phyloP scores from a whole-genome alignment of 2,113 vertebrate genomes.

The Panurus biarmicus region DNA sequence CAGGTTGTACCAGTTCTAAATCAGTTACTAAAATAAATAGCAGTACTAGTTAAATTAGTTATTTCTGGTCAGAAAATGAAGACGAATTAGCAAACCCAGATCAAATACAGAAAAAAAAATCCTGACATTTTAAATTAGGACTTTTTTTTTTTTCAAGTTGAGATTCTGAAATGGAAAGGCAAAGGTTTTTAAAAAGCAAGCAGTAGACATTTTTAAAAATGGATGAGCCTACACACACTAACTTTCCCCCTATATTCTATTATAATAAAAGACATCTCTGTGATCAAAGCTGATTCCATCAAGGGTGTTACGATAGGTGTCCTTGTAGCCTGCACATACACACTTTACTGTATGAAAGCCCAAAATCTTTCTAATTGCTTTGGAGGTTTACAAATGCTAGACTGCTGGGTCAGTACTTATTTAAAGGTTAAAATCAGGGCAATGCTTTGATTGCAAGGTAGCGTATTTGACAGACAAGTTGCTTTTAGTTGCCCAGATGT shows the following conservation, averaged over 20 bases:
- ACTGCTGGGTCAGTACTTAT: background rate
- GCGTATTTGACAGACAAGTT: background rate
- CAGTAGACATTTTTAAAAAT: background rate
- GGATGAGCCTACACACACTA: background rate
- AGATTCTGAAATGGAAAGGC: conserved; percentile 31
- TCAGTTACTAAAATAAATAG: conserved; percentile 48
- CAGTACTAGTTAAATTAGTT: conserved; percentile 44
- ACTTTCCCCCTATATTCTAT: background rate
- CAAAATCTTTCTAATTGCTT: background rate
- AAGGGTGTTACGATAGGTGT: background rate
- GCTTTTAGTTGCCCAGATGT: background rate
- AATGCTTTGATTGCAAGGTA: background rate
- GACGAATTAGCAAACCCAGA: conserved; percentile 5
- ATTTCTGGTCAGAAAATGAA: conserved; percentile 46
- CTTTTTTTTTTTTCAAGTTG: background rate
- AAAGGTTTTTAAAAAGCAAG: conserved; percentile 32
- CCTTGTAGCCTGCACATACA: background rate
- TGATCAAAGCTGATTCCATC: background rate
- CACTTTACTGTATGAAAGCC: background rate
- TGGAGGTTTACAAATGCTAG: background rate
- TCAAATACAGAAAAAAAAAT: background rate
- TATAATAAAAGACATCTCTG: background rate
- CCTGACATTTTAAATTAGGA: conserved; percentile 7
- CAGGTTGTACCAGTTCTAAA: conserved; percentile 41
- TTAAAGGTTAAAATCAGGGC: background rate